These are phyloP conservation scores for Podarcis siculus DNA, from an alignment of 2,797 vertebrate genomes.

Conservation along the genomic window DNA sequence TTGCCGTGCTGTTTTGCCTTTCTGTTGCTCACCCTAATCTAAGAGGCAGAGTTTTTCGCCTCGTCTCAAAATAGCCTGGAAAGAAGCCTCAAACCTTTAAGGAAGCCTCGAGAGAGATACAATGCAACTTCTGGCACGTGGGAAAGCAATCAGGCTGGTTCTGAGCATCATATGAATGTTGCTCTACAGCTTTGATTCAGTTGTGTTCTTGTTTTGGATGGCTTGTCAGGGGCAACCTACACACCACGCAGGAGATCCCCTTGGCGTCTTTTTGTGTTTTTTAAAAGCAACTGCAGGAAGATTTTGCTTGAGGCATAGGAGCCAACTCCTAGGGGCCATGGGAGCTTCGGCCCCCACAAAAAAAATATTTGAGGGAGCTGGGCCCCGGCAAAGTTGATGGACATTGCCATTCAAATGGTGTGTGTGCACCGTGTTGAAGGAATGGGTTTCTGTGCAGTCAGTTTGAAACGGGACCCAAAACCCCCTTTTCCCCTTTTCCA, in stretches of 20 bases:
- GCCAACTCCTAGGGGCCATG: too few relatives aligned
- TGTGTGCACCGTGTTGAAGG: too few relatives aligned
- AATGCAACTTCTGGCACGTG: neutral
- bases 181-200: neutral
- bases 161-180: neutral
- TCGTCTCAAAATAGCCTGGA: conserved; percentile 33
- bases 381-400: too few relatives aligned
- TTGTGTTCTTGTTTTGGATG: neutral
- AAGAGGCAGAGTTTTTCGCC: conserved; percentile 44
- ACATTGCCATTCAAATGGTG: too few relatives aligned
- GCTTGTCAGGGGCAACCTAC: neutral
- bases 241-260: neutral
- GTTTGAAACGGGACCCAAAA: too few relatives aligned
- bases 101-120: conserved; percentile 18
- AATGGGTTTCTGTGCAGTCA: too few relatives aligned
- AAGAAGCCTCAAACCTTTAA: conserved; percentile 41
- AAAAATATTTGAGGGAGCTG: too few relatives aligned
- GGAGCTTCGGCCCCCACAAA: too few relatives aligned
- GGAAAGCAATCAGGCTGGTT: neutral
- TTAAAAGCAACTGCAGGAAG: neutral
- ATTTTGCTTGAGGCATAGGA: neutral
- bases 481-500: too few relatives aligned
- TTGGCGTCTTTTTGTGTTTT: neutral
- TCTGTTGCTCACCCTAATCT: conserved; percentile 48
- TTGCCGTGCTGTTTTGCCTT: conserved; percentile 59